A percentile compares a stretch with the other conserved stretches of the same genome.
These are phyloP conservation scores for Drosophila leonis DNA, from an alignment of 2,888 invertebrate genomes.

Conservation along the genomic window DNA sequence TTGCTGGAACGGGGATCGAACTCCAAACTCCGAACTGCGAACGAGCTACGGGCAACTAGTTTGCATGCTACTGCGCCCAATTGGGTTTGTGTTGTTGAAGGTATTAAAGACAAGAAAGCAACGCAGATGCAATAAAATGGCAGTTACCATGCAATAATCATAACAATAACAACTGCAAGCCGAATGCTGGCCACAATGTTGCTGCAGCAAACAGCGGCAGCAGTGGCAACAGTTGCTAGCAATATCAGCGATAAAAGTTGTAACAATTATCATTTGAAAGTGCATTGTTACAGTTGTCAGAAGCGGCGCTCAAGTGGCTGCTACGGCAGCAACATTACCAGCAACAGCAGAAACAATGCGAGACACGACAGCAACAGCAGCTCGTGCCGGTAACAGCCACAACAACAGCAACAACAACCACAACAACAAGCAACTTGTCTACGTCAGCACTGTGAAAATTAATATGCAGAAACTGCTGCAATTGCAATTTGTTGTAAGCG, in stretches of 20 bases:
- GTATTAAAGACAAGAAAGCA: conserved; percentile 57
- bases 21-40: conserved; percentile 2
- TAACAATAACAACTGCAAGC: conserved; percentile 63
- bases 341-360: conserved; percentile 16
- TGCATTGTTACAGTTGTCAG: conserved; percentile 78
- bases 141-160: conserved; percentile 79
- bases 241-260: conserved; percentile 79
- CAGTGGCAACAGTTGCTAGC: conserved; percentile 67
- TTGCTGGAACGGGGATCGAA: background rate
- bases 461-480: conserved; percentile 78
- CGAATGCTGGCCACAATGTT: conserved; percentile 44
- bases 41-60: conserved; percentile 13
- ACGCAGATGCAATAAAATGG: conserved; percentile 67
- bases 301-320: conserved; percentile 64
- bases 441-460: conserved; percentile 62
- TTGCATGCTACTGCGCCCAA: conserved; percentile 31
- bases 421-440: conserved; percentile 39
- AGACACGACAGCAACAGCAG: conserved; percentile 39
- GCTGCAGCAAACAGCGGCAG: conserved; percentile 40
- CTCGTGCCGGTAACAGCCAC: conserved; percentile 57
- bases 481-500: conserved; percentile 73
- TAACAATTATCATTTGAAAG: conserved; percentile 81
- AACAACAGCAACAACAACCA: conserved; percentile 21
- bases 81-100: conserved; percentile 13
- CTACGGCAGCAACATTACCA: conserved; percentile 21